A percentile compares a stretch with the other conserved stretches of the same genome.
Conservation (phyloP, 1,140 invertebrate genomes). For the Babylonia areolata region DNA sequence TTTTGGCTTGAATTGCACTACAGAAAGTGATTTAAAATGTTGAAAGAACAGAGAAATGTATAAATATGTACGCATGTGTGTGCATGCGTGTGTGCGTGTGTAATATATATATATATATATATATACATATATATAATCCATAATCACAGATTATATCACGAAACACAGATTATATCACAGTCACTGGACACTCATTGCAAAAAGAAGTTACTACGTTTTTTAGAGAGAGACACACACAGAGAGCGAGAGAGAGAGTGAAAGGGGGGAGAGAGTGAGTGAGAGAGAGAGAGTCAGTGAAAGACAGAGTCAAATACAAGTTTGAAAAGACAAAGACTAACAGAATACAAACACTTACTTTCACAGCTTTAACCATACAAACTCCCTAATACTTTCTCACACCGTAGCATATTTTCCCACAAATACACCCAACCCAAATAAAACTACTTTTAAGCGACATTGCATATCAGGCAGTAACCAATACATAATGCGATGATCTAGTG, state of each 20-base stretch:
- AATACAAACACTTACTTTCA: not conserved
- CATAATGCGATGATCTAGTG: no score
- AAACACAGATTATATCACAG: not conserved
- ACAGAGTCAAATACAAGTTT: not conserved
- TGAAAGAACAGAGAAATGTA: not conserved
- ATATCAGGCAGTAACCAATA: no score
- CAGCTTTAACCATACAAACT: no score
- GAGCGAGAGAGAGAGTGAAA: constrained; percentile 20
- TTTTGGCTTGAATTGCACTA: constrained; percentile 19
- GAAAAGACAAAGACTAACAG: not conserved
- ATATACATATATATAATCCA: not conserved
- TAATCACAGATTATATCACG: not conserved
- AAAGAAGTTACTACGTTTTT: not conserved
- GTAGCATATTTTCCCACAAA: no score
- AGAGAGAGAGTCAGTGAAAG: constrained; percentile 1
- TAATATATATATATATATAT: no score
- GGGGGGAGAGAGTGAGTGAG: not conserved
- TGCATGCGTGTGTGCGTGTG: no score
- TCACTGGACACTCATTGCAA: not conserved
- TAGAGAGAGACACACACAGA: not conserved
- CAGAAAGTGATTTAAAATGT: constrained; percentile 12
- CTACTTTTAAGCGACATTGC: no score
- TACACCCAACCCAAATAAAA: no score
- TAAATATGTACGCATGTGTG: no score
- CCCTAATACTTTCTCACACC: no score